Evolutionary conservation across 2,888 invertebrate genomes (phyloP).

Genomic region (Machimus atricapillus): DNA sequence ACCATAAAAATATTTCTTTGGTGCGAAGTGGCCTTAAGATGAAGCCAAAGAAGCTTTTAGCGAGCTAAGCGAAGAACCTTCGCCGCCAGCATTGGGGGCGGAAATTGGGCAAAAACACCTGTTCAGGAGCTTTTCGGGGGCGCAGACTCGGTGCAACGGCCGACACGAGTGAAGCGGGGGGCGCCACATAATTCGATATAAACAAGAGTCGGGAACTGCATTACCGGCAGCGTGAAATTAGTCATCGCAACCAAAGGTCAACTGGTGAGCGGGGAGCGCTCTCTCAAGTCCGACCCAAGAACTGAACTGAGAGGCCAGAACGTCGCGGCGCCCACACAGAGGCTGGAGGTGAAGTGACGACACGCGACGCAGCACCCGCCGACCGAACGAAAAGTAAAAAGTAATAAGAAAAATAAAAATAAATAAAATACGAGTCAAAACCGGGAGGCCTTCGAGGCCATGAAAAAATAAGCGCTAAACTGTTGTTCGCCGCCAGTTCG

Average conservation of each 20-base stretch:
- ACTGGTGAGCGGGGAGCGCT: not conserved
- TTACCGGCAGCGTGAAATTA: slow-evolving; percentile 13
- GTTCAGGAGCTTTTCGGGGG: not conserved
- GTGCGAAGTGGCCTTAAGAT: not conserved
- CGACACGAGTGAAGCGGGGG: not conserved
- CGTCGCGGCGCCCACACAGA: not conserved
- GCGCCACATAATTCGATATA: not conserved
- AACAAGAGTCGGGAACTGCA: not conserved
- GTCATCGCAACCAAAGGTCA: slow-evolving; percentile 20
- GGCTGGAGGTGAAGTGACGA: slow-evolving; percentile 1
- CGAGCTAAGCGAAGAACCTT: not conserved
- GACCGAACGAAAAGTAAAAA: not conserved
- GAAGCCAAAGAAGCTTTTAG: not conserved
- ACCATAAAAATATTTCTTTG: too few species aligned
- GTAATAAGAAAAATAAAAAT: not conserved
- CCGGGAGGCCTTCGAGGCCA: not conserved
- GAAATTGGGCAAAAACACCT: not conserved
- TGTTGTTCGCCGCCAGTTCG: not conserved
- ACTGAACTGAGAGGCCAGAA: not conserved
- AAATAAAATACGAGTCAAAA: not conserved
- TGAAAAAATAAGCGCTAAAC: not conserved
- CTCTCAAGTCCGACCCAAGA: not conserved
- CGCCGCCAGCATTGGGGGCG: not conserved
- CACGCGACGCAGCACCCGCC: not conserved
- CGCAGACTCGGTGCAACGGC: not conserved